Base-by-base conservation (phyloP, 92 coral and sea anemone species). In the Epizoanthus fatuus region DNA sequence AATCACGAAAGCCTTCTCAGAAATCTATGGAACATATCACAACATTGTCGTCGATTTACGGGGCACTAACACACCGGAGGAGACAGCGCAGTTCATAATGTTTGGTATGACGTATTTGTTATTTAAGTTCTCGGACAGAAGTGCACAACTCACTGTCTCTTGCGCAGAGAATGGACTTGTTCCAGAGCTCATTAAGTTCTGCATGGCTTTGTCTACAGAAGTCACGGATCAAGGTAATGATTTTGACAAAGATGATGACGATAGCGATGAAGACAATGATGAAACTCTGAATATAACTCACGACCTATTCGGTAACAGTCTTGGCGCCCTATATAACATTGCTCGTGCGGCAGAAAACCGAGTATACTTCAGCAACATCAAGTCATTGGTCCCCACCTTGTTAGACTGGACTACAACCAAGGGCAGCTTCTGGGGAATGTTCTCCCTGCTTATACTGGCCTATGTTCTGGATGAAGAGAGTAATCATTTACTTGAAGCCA, bases 301-400 rank as follows among this genome's bases (percentile, higher is more conserved):
- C 20, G 57, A 75, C 52, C 80, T 75, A 16, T 75, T 75, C 17
- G 57, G 65, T 7, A 64, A 75, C 35, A 75, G 65, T 29, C 80
- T 75, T 14, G 80, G 80, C 32, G 37, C 80, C 39, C 52, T 75
- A 15, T 49, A 75, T 38, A 75, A 75, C 66, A 75, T 75, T 35
- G 80, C 80, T 35, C 65, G 80, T 15, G 57, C 65, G 40, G 80
- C 64, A 2, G 80, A 75, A 20, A 75, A 75, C 14, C 80, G 80
- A 15, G 59, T 13, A 37, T 32, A 35, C 6, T 75, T 64, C 80
- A 3, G 51, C n/a, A 55, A 75, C 13, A 60, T 75, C 15, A 75
- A 55, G 63, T 75, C 80, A 4, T 35, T 75, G 65, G 80, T 75
- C 4, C 80, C 80, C 7, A 75, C 80, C 19, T n/a, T 75, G 66